Evolutionary conservation across 1,140 invertebrate genomes (phyloP), one percentile per base, ranked within the genome.

Genomic region (Papilio aristodemus): DNA sequence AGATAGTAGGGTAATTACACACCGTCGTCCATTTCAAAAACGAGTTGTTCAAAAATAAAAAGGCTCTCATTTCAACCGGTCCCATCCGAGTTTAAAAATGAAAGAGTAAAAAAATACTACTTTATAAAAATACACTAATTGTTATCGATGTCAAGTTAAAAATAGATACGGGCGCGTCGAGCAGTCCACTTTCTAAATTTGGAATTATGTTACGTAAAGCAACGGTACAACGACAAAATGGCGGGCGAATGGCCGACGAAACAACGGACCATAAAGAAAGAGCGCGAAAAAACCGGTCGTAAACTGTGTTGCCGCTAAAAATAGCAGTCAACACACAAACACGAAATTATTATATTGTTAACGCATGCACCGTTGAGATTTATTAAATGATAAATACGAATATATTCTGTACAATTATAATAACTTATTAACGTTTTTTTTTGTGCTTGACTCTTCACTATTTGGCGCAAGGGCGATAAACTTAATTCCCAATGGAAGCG

Each of bases 241-340:
- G 46, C 46, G 41, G n/a, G 14, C 41, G 41, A 0, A 6, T 32
- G 27, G 27, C 13, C 19, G 8, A 22, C 46, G 19, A 11, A 54
- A 54, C 46, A 50, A 50, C 46, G 8, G 46, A 22, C 46, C 46
- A 54, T 54, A 54, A 54, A 54, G 46, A 54, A 54, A 11, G 46
- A 19, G 46, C 46, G 46, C 46, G 46, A 54, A 54, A 54, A 54
- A 54, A 54, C 46, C 46, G 46, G 46, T 22, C 46, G 46, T 9
- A 54, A 54, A 54, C 17, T 54, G 46, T 54, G 46, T 54, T 54
- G 19, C 8, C 19, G 19, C 46, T 54, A 54, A 54, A 54, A 54
- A 54, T 54, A 54, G 46, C 46, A 22, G 1, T 11, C 19, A 19
- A 22, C 46, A 32, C 22, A 10, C 7, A 19, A 6, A 54, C 14